Evolutionary conservation across 2,888 invertebrate genomes (phyloP).

Genomic region (Ferrisia virgata): DNA sequence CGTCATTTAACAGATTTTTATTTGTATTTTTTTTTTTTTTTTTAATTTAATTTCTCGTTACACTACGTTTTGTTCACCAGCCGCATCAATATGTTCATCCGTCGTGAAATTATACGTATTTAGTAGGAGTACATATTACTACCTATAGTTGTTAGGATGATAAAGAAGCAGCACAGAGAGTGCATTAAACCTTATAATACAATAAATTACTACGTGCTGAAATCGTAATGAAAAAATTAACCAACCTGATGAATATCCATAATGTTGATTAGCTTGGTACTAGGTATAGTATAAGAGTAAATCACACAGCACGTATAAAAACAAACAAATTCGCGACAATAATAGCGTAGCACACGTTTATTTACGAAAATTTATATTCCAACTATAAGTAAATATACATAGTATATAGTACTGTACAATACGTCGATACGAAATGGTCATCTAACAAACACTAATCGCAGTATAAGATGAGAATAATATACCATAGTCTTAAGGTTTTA

Average conservation of each 20-base stretch:
- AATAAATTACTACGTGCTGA: neutral
- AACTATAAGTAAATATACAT: neutral
- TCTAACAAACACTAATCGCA: neutral
- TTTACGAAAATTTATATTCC: neutral
- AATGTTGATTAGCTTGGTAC: too few species aligned
- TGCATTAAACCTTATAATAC: neutral
- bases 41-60: neutral
- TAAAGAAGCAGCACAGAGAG: neutral
- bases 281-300: too few species aligned
- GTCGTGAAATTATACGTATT: constrained; percentile 5
- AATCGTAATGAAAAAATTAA: neutral
- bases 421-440: neutral
- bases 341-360: neutral
- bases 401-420: neutral
- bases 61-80: neutral
- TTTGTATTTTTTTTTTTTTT: neutral
- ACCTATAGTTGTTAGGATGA: too few species aligned
- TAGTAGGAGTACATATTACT: too few species aligned
- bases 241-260: neutral
- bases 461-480: neutral
- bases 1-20: neutral
- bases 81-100: constrained; percentile 24
- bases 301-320: neutral
- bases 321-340: neutral
- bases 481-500: neutral